Conservation (phyloP, 2,797 vertebrate genomes). For the Tenualosa ilisha region DNA sequence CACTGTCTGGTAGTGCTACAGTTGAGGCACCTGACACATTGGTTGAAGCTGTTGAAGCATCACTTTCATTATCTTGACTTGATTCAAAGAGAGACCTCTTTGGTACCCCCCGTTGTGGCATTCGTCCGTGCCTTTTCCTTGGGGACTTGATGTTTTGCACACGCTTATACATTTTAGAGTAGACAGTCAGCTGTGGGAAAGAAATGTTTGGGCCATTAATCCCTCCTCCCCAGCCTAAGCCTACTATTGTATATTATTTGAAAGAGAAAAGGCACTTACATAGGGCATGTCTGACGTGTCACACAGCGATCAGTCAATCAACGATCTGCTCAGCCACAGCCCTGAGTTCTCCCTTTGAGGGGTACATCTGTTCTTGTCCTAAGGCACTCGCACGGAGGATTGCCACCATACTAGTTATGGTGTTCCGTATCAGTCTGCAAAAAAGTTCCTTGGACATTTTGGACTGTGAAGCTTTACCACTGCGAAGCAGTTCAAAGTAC, state of each 20-base stretch:
- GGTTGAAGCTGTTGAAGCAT: constrained; percentile 13
- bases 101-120: constrained; percentile 37
- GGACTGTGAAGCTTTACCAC: constrained; percentile 30
- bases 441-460: constrained; percentile 47
- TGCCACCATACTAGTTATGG: constrained; percentile 41
- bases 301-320: constrained; percentile 36
- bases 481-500: constrained; percentile 38
- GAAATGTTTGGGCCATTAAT: background rate
- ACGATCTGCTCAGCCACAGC: constrained; percentile 28
- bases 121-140: constrained; percentile 43
- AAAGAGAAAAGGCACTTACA: constrained; percentile 2
- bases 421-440: constrained; percentile 48
- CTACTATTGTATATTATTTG: background rate
- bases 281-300: constrained; percentile 12
- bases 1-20: background rate
- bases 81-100: too few relatives aligned
- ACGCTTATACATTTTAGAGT: constrained; percentile 37
- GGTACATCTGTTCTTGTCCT: constrained; percentile 36
- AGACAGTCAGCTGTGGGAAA: constrained; percentile 28
- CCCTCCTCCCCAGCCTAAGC: background rate
- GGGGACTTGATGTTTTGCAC: constrained; percentile 47
- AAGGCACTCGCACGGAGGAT: constrained; percentile 40
- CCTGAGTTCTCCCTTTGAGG: constrained; percentile 35
- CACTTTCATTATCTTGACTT: background rate
- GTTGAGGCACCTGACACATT: constrained; percentile 1